phyloP scores from a whole-genome alignment of 2,797 vertebrate species.

The Corythornis leucogaster region DNA sequence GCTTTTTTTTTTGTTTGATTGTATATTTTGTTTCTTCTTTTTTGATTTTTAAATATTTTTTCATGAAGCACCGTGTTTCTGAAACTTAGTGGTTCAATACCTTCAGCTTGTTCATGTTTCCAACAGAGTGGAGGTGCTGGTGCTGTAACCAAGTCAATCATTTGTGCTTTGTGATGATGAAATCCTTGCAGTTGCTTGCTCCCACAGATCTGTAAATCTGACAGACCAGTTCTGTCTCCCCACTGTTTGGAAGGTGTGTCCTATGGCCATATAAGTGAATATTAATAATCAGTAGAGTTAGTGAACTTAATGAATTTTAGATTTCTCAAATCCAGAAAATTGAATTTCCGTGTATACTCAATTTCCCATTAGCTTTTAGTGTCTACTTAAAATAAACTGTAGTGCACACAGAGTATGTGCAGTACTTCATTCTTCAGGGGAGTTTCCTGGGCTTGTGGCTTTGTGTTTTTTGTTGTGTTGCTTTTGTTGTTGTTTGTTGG shows the following conservation, averaged over 20 bases:
- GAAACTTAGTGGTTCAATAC: not conserved
- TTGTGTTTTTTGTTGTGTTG: too few species aligned
- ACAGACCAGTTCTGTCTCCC: not conserved
- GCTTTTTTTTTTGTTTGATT: not conserved
- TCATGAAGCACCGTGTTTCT: not conserved
- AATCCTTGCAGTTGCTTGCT: conserved; percentile 9
- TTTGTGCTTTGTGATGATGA: not conserved
- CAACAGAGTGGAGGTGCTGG: not conserved
- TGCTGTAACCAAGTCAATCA: not conserved
- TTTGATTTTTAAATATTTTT: not conserved
- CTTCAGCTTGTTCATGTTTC: not conserved
- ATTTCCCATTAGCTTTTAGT: not conserved
- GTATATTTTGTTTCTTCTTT: too few species aligned
- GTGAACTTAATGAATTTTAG: not conserved
- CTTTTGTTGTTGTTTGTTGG: too few species aligned
- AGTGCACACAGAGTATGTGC: too few species aligned
- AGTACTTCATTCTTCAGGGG: not conserved
- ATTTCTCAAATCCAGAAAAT: not conserved
- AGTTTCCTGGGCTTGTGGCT: not conserved
- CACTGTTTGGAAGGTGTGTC: not conserved
- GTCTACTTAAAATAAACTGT: not conserved
- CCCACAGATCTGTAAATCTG: not conserved
- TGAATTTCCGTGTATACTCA: fast-evolving
- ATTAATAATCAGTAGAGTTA: not conserved
- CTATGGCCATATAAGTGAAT: not conserved